Evolutionary conservation across 2,888 invertebrate genomes (phyloP).

Genomic region (Agrenia bidenticulata): DNA sequence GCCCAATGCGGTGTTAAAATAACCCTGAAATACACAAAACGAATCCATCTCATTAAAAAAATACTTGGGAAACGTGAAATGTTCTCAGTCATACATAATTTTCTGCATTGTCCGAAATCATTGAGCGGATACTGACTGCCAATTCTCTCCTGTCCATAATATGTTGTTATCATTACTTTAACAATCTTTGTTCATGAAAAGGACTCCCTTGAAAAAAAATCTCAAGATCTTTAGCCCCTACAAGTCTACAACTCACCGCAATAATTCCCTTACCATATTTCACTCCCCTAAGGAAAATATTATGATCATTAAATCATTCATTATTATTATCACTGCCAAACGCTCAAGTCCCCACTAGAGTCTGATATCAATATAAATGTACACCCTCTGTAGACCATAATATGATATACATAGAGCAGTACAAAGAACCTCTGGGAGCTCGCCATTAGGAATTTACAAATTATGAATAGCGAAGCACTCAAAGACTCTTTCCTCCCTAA

Average conservation of each 20-base stretch:
- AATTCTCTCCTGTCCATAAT: too few species aligned
- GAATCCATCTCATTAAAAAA: too few species aligned
- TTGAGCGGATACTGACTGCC: too few species aligned
- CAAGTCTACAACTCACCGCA: background rate
- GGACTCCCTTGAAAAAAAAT: too few species aligned
- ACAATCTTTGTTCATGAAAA: too few species aligned
- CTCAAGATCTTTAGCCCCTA: background rate
- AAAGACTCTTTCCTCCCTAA: background rate
- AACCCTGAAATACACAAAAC: too few species aligned
- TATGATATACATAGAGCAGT: background rate
- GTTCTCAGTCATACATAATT: too few species aligned
- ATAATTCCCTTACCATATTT: background rate
- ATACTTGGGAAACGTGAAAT: too few species aligned
- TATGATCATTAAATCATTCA: slow-evolving; percentile 20
- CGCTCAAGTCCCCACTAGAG: background rate
- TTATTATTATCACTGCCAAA: slow-evolving; percentile 14
- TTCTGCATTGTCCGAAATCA: too few species aligned
- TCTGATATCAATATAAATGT: background rate
- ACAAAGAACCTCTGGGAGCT: background rate
- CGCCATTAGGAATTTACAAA: slow-evolving; percentile 24
- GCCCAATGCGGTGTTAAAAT: too few species aligned
- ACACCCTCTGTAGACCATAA: background rate
- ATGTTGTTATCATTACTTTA: too few species aligned
- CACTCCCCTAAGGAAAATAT: background rate
- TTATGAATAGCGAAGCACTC: slow-evolving; percentile 15